Conservation (phyloP, 1,140 invertebrate species). For the Pygmarrhopalites habei region DNA sequence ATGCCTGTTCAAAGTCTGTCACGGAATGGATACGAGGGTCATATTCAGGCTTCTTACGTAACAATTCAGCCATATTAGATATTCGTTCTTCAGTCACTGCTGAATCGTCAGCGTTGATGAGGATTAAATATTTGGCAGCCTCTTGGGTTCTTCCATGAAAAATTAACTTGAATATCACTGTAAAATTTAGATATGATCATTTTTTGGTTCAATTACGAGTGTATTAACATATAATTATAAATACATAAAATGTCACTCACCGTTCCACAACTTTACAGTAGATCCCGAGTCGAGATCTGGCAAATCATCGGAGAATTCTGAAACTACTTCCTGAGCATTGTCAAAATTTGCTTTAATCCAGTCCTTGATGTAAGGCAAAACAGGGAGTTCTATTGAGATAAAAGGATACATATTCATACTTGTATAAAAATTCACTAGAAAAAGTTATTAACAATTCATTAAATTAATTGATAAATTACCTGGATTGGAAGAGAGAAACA, state of each 20-base stretch:
- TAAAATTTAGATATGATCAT: too few species aligned
- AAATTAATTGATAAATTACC: slow-evolving; percentile 4
- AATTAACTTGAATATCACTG: slow-evolving; percentile 25
- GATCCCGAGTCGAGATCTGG: slow-evolving; percentile 26
- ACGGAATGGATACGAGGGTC: slow-evolving; percentile 22
- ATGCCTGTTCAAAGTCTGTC: slow-evolving; percentile 30
- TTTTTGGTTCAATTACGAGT: too few species aligned
- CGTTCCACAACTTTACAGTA: slow-evolving; percentile 25
- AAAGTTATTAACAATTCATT: neutral
- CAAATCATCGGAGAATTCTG: slow-evolving; percentile 16
- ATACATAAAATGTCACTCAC: too few species aligned
- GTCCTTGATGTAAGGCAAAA: slow-evolving; percentile 32
- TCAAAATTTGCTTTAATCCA: slow-evolving; percentile 38
- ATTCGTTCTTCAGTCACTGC: slow-evolving; percentile 19
- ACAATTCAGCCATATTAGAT: slow-evolving; percentile 21
- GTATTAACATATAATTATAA: too few species aligned
- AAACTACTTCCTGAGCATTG: slow-evolving; percentile 18
- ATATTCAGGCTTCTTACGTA: slow-evolving; percentile 30
- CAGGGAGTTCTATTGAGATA: slow-evolving; percentile 29
- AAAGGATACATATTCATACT: neutral
- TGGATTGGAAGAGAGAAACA: slow-evolving; percentile 37
- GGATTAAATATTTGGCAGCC: slow-evolving; percentile 22
- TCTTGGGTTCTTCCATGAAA: slow-evolving; percentile 32
- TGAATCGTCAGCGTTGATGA: slow-evolving; percentile 13
- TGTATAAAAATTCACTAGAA: neutral